Evolutionary conservation across 2,113 vertebrate genomes (phyloP).

Genomic region (Noturus placidus): DNA sequence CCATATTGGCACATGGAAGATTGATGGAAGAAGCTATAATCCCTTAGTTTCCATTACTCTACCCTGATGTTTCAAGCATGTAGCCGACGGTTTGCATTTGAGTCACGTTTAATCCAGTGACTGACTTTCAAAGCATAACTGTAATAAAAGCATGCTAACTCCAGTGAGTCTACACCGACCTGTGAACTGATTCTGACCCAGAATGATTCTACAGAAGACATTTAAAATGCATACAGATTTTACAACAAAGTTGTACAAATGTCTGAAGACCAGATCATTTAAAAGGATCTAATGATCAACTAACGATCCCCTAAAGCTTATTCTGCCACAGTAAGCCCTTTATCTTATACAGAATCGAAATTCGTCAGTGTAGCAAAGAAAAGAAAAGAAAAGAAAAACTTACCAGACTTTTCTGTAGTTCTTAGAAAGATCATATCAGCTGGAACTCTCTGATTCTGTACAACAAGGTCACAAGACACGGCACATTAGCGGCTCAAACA

Average conservation of each 20-base stretch:
- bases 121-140: not conserved
- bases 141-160: not conserved
- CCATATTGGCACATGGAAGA: slow-evolving; percentile 7
- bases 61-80: not conserved
- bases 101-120: not conserved
- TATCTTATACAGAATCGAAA: not conserved
- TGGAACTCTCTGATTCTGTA: slow-evolving; percentile 77
- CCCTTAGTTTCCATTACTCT: slow-evolving; percentile 1
- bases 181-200: not conserved
- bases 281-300: not conserved
- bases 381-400: slow-evolving; percentile 45
- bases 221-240: no score
- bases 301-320: not conserved
- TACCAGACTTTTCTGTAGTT: slow-evolving; percentile 75
- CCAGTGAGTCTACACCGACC: no score
- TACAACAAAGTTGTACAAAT: not conserved
- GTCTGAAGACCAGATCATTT: not conserved
- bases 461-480: not conserved
- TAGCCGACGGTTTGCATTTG: not conserved
- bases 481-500: not conserved
- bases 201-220: not conserved
- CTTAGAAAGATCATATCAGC: slow-evolving; percentile 78
- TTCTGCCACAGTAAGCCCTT: not conserved
- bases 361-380: not conserved
- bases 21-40: slow-evolving; percentile 57